Conservation (phyloP, 2,113 vertebrate species). For the Bambusicola thoracicus region DNA sequence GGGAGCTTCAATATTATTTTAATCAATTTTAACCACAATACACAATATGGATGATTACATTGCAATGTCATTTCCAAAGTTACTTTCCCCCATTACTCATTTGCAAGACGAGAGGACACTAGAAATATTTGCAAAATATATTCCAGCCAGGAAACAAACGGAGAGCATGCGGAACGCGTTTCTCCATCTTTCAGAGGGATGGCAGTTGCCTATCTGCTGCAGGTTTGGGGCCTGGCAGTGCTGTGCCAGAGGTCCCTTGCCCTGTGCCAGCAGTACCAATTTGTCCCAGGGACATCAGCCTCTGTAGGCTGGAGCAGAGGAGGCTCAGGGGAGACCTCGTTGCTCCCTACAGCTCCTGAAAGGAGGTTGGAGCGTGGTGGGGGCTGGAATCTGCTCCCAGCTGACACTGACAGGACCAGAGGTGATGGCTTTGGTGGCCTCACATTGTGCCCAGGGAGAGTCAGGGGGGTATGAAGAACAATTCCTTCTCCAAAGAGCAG, state of each 20-base stretch:
- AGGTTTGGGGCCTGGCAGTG: not conserved
- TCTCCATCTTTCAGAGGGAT: slow-evolving; percentile 50
- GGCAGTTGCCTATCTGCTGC: not conserved
- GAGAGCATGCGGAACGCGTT: not conserved
- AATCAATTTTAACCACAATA: slow-evolving; percentile 86
- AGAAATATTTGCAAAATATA: slow-evolving; percentile 34
- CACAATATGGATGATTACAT: slow-evolving; percentile 85
- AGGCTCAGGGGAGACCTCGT: too few relatives aligned
- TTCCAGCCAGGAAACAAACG: slow-evolving; percentile 51
- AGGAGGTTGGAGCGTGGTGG: too few relatives aligned
- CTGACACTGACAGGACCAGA: too few relatives aligned
- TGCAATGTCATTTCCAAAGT: slow-evolving; percentile 82
- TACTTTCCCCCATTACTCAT: slow-evolving; percentile 81
- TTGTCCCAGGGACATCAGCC: not conserved
- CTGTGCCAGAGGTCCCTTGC: not conserved
- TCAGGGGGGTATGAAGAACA: too few relatives aligned
- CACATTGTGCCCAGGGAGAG: too few relatives aligned
- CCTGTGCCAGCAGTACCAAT: not conserved
- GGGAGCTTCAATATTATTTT: slow-evolving; percentile 87
- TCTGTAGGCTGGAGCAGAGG: too few relatives aligned
- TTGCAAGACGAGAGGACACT: slow-evolving; percentile 57
- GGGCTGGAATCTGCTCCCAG: too few relatives aligned
- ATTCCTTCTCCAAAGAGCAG: too few relatives aligned
- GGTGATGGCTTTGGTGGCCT: too few relatives aligned
- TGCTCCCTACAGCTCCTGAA: too few relatives aligned